A percentile compares a stretch with the other conserved stretches of the same genome.
Conservation (phyloP, 2,797 vertebrate species). For the Crocodylus rhombifer region DNA sequence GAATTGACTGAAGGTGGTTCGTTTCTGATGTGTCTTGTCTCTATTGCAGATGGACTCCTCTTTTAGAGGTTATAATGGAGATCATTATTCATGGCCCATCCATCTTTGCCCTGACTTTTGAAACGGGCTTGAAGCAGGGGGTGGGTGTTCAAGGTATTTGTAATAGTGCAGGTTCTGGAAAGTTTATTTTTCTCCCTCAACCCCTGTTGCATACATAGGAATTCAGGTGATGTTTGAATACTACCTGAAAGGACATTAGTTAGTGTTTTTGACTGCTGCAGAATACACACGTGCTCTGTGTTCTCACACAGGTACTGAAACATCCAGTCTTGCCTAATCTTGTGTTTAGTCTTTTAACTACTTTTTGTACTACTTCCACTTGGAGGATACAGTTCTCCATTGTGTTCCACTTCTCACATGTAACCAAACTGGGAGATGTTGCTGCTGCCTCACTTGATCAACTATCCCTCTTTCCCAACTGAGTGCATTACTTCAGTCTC, state of each 20-base stretch:
- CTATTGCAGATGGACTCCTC: not conserved
- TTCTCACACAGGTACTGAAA: not conserved
- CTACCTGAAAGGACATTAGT: not conserved
- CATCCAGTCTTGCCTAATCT: not conserved
- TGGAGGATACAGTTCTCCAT: not conserved
- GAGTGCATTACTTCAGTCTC: not conserved
- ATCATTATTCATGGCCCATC: not conserved
- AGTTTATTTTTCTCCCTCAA: not conserved
- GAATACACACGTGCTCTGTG: not conserved
- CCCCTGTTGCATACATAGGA: not conserved
- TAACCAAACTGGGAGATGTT: not conserved
- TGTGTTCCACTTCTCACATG: not conserved
- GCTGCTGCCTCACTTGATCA: not conserved
- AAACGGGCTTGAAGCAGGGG: not conserved
- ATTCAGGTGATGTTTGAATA: not conserved
- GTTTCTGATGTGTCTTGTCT: not conserved
- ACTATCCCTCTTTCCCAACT: not conserved
- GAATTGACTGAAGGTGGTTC: not conserved
- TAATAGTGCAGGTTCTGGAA: not conserved
- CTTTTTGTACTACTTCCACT: no score
- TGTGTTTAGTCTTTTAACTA: not conserved
- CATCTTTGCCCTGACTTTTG: not conserved
- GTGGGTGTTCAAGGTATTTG: not conserved
- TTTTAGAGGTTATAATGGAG: conserved; percentile 26
- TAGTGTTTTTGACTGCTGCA: not conserved